Evolutionary conservation across 2,888 invertebrate genomes (phyloP).

Genomic region (Gymnosoma rotundatum): DNA sequence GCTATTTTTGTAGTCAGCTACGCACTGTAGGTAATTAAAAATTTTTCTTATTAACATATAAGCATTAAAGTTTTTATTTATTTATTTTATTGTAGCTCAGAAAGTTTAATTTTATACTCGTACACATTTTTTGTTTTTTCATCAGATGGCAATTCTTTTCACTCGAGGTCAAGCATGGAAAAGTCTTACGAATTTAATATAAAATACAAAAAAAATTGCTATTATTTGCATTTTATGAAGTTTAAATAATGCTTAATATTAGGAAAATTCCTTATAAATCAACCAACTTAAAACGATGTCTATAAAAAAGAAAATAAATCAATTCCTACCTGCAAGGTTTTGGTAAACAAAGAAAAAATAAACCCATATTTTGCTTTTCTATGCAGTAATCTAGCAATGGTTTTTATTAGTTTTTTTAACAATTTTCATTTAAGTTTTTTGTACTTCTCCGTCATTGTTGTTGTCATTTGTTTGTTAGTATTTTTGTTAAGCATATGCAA

Average conservation of each 20-base stretch:
- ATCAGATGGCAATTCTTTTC: too few relatives aligned
- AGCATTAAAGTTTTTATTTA: too few relatives aligned
- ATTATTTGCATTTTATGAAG: conserved; percentile 36
- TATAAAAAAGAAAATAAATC: neutral
- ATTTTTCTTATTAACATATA: too few relatives aligned
- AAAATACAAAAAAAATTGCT: conserved; percentile 1
- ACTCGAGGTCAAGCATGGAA: too few relatives aligned
- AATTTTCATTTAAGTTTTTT: conserved; percentile 53
- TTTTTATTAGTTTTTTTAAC: conserved; percentile 59
- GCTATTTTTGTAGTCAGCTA: too few relatives aligned
- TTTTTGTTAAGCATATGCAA: conserved; percentile 51
- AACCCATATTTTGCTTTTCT: conserved; percentile 16
- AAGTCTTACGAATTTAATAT: neutral
- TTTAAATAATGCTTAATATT: too few relatives aligned
- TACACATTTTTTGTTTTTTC: too few relatives aligned
- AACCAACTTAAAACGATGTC: conserved; percentile 47
- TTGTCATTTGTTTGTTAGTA: conserved; percentile 2
- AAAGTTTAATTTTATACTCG: too few relatives aligned
- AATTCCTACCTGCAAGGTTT: neutral
- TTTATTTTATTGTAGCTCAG: too few relatives aligned
- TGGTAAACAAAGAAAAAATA: conserved; percentile 7
- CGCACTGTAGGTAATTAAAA: too few relatives aligned
- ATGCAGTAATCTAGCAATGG: conserved; percentile 46
- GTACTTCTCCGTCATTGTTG: conserved; percentile 16
- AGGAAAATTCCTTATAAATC: too few relatives aligned